phyloP scores from a whole-genome alignment of 1,140 invertebrate species.

The Drosophila ambigua region DNA sequence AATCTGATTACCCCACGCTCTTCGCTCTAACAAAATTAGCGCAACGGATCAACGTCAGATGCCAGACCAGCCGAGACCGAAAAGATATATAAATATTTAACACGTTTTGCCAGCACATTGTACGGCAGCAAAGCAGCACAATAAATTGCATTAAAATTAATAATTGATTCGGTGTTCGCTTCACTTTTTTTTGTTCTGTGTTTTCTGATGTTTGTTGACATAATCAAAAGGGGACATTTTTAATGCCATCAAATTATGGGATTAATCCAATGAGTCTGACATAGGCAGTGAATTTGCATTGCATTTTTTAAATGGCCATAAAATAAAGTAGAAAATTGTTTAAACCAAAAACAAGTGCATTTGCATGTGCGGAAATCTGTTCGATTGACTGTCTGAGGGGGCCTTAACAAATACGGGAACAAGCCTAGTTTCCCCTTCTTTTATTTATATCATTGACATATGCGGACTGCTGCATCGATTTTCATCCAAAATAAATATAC shows the following conservation, averaged over 20 bases:
- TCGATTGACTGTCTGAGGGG: no score
- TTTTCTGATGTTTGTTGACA: not conserved
- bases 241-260: conserved; percentile 13
- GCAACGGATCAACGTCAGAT: conserved; percentile 28
- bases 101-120: conserved; percentile 16
- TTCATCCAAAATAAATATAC: no score
- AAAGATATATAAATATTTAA: conserved; percentile 28
- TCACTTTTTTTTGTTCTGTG: conserved; percentile 2
- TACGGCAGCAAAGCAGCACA: conserved; percentile 16
- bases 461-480: no score
- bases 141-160: conserved; percentile 40
- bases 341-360: no score
- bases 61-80: conserved; percentile 10
- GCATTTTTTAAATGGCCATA: not conserved
- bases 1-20: conserved; percentile 47
- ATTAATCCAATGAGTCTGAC: conserved; percentile 18
- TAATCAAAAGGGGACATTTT: not conserved
- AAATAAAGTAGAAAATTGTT: no score
- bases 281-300: not conserved
- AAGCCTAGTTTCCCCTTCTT: no score
- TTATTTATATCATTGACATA: no score
- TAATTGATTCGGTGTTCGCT: conserved; percentile 36
- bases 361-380: no score
- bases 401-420: no score
- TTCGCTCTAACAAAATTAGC: conserved; percentile 51